Base-by-base conservation (phyloP, 2,888 invertebrate species). In the Metellina segmentata region DNA sequence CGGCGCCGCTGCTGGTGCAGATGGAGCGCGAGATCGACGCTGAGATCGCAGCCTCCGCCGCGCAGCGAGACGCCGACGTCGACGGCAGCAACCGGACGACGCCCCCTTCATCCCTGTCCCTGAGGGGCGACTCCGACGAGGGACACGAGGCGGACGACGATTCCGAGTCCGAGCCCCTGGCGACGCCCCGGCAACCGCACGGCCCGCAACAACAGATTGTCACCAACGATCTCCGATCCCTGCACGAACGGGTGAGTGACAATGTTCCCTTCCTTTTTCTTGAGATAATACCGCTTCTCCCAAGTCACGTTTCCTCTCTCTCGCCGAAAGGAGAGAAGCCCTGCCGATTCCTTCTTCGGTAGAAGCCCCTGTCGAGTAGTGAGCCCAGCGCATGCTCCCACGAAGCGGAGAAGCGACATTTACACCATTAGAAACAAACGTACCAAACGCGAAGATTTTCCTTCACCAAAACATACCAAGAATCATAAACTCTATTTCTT, bases 21-120 rank as follows among this genome's bases (percentile, higher is more conserved):
- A 97, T 98, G 97, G 98, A 98, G 95, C 96, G 97, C 93, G 98
- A 98, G 95, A 98, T 98, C 93, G 98, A 98, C 95, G 96, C 98
- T 49, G 98, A 98, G 95, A 97, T 97, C 91, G 97, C 89, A 0
- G 83, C 89, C 82, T 13, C 11, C 6, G 83, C 89, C 82, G 16
- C 13, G 13, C 95, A 96, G 34, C 71, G 85, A 8, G 71, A 52
- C 4, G 61, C 61, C 5, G 61, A 9, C 11, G 52, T 49, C 7
- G 70, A 53, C 61, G 81, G 75, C 6, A 75, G 49, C 7, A 61
- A 34, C n/a, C n/a, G 85, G n/a, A 70, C 89, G 7, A 71, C 83
- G 19, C 92, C 92, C 16, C 92, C 92, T n/a, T 92, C 92, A 34
- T 92, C 89, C 8, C 81, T 92, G 16, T 88, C 92, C 8, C 75